Evolutionary conservation across 2,888 invertebrate species (phyloP).

Genomic region (Coenonympha glycerion): DNA sequence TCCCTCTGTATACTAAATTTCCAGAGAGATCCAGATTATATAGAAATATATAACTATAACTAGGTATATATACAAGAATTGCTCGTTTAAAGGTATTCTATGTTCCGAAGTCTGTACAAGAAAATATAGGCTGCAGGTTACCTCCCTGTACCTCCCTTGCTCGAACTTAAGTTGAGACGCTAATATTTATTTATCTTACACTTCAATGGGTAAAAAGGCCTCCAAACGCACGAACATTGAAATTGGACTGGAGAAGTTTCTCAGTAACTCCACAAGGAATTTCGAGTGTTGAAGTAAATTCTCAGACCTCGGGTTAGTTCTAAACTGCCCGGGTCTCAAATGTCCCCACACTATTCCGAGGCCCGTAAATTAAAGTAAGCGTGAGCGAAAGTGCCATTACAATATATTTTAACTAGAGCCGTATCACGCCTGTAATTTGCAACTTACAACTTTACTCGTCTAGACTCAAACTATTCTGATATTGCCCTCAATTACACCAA

Average conservation of each 20-base stretch:
- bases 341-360: conserved; percentile 36
- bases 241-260: conserved; percentile 17
- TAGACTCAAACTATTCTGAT: conserved; percentile 70
- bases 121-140: too few relatives aligned
- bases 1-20: too few relatives aligned
- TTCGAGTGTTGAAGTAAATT: conserved; percentile 19
- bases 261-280: conserved; percentile 18
- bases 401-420: conserved; percentile 54
- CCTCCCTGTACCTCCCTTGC: too few relatives aligned
- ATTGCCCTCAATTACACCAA: conserved; percentile 63
- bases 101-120: too few relatives aligned
- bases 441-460: conserved; percentile 61
- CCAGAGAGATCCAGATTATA: too few relatives aligned
- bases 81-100: too few relatives aligned
- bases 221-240: not conserved
- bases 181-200: not conserved
- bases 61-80: too few relatives aligned
- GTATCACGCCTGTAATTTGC: conserved; percentile 57
- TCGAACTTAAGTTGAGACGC: not conserved
- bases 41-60: too few relatives aligned
- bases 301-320: conserved; percentile 22
- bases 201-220: conserved; percentile 1
- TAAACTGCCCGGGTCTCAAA: conserved; percentile 31
- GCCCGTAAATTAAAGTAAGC: conserved; percentile 52
- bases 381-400: conserved; percentile 47